Base-by-base conservation (phyloP, 2,113 vertebrate species). In the Dipodomys merriami region DNA sequence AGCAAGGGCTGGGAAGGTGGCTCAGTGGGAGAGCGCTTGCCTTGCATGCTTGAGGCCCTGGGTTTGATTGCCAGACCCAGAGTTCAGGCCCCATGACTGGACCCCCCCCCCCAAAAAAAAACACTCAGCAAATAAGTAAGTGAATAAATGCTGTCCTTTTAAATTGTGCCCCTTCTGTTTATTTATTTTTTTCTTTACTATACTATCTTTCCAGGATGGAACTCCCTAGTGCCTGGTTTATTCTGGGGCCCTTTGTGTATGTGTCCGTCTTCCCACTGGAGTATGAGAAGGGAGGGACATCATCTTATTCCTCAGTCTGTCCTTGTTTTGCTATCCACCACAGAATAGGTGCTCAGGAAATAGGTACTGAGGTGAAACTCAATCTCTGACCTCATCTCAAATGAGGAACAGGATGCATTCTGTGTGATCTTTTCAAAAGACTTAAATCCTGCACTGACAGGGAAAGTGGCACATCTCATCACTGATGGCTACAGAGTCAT, bases 121-220 rank as follows among this genome's bases (percentile, higher is more conserved):
- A 29, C 84, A 13, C 23, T 83, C 39, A 57, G 6, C 60, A 88
- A 84, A 94, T 89, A 67, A 94, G 62, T 93, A 69, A 82, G 49
- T 79, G 29, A 92, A 84, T 64, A 29, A 73, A 64, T 83, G n/a
- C 33, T 60, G 35, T 76, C 22, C 46, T 53, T 84, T 94, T 60
- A 71, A 39, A 71, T 86, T 10, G 23, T 1, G 80, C 3, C 74
- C 3, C 65, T 85, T 90, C 39, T 90, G 1, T 49, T 44, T 39
- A 20, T 10, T 12, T 33, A 16, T 44, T 35, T 33, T 64, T 13
- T 1, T 5, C 13, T 88, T 68, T 12, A 7, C 74, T 81, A 1
- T 84, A 22, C 78, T 79, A 1, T 76, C n/a, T 39, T 49, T 84
- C 77, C 91, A 5, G 65, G 64, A 53, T n/a, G 64, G 44, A 81